These are phyloP conservation scores for Sebastes baramenuke DNA, from an alignment of 2,797 vertebrate genomes.

Conservation along the genomic window DNA sequence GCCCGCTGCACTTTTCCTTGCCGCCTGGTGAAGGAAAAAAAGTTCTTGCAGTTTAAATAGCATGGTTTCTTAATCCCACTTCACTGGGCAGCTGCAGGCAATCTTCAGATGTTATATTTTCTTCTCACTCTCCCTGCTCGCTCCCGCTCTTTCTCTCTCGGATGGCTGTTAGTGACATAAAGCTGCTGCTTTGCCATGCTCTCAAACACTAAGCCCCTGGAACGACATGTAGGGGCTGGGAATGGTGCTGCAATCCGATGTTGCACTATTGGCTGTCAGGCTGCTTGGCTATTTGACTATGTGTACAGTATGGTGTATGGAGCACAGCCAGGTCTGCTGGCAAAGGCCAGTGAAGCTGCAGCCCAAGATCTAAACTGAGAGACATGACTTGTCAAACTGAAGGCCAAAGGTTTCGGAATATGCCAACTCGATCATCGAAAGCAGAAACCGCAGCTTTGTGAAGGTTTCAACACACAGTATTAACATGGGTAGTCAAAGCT, in stretches of 20 bases:
- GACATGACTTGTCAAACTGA: slow-evolving; percentile 22
- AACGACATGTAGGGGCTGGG: slow-evolving; percentile 25
- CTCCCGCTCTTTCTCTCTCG: slow-evolving; percentile 37
- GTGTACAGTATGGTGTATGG: slow-evolving; percentile 27
- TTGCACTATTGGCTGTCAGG: slow-evolving; percentile 11
- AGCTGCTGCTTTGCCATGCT: slow-evolving; percentile 55
- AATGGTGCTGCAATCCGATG: slow-evolving; percentile 5
- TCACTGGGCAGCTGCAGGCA: slow-evolving; percentile 66
- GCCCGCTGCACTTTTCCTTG: slow-evolving; percentile 60
- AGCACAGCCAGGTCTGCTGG: slow-evolving; percentile 45
- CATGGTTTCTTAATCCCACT: slow-evolving; percentile 77
- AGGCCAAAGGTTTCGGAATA: slow-evolving; percentile 31
- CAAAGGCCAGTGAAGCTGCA: slow-evolving; percentile 16
- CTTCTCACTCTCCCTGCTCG: slow-evolving; percentile 7
- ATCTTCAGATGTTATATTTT: slow-evolving; percentile 67
- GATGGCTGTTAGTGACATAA: slow-evolving; percentile 67
- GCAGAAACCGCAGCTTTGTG: slow-evolving; percentile 2
- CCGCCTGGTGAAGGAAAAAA: slow-evolving; percentile 44
- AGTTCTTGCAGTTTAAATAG: slow-evolving; percentile 72
- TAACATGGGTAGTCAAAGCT: background rate
- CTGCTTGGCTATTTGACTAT: slow-evolving; percentile 13
- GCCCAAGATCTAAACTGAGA: slow-evolving; percentile 27
- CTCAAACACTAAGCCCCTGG: slow-evolving; percentile 52
- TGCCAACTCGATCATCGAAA: background rate
- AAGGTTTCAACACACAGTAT: background rate